A percentile compares a stretch with the other conserved stretches of the same genome.
These are phyloP conservation scores for Acanthurus tractus DNA, from an alignment of 2,797 vertebrate genomes.

Conservation along the genomic window DNA sequence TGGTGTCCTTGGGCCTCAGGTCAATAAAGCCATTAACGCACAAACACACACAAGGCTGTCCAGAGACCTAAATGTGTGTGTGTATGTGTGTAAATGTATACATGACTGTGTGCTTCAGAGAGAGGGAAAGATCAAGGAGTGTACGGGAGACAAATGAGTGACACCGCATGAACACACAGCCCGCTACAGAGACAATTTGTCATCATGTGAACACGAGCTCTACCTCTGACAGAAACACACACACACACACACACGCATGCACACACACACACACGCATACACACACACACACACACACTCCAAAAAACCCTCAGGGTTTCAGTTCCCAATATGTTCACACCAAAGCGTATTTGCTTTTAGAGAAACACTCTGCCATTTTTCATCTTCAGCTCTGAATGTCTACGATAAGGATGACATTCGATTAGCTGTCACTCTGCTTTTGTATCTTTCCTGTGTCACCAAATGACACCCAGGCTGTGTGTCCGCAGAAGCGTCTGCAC, in stretches of 20 bases:
- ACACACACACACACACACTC: constrained; percentile 9
- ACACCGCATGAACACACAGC: constrained; percentile 56
- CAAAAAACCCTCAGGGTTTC: constrained; percentile 18
- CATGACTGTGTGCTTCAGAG: constrained; percentile 5
- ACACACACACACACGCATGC: constrained; percentile 36
- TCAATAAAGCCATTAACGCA: constrained; percentile 73
- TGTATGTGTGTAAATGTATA: constrained; percentile 9
- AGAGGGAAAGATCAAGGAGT: background rate
- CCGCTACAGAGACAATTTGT: constrained; percentile 62
- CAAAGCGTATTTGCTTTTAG: constrained; percentile 38
- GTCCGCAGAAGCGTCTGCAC: background rate
- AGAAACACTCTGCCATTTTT: constrained; percentile 39
- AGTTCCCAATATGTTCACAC: constrained; percentile 40
- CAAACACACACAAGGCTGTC: constrained; percentile 26
- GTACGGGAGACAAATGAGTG: constrained; percentile 62
- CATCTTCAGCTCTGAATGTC: constrained; percentile 46
- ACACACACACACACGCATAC: constrained; percentile 33
- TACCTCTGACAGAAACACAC: constrained; percentile 45
- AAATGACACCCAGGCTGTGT: constrained; percentile 11
- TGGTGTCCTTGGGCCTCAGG: constrained; percentile 67
- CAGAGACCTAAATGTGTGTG: constrained; percentile 5
- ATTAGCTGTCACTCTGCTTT: constrained; percentile 41
- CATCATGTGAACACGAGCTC: constrained; percentile 47
- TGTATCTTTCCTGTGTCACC: constrained; percentile 8
- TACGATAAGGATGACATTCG: constrained; percentile 53